These are phyloP conservation scores for Leptatherina wallacei DNA, from an alignment of 2,797 vertebrate genomes.

Conservation along the genomic window DNA sequence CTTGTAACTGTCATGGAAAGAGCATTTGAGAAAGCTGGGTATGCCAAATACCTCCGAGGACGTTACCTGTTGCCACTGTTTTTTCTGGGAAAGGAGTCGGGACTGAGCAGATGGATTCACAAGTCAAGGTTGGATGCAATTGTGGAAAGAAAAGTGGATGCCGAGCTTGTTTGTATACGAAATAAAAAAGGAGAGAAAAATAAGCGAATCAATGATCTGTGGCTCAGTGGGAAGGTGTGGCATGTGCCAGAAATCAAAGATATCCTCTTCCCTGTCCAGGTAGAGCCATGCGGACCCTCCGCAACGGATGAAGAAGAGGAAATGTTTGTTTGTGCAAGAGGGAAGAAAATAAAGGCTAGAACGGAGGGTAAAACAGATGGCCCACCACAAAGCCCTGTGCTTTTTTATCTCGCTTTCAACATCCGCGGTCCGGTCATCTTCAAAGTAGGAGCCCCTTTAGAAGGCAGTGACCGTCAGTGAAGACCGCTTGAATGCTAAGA, in stretches of 20 bases:
- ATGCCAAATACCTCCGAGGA: constrained; percentile 40
- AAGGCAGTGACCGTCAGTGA: neutral
- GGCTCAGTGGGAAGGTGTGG: constrained; percentile 28
- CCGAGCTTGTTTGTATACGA: accelerated
- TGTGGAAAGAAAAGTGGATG: neutral
- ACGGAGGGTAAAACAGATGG: accelerated
- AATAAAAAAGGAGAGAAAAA: accelerated
- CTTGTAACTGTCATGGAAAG: constrained; percentile 16
- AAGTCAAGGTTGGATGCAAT: constrained; percentile 46
- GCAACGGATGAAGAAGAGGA: accelerated
- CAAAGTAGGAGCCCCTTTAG: neutral
- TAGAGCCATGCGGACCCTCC: accelerated
- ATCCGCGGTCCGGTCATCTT: constrained; percentile 48
- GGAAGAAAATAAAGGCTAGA: neutral
- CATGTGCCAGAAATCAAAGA: constrained; percentile 12
- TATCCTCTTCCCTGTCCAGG: constrained; percentile 27
- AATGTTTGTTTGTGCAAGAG: constrained; percentile 3
- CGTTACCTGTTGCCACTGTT: constrained; percentile 54
- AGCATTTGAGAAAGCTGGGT: neutral
- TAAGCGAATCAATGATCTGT: neutral
- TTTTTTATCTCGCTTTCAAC: constrained; percentile 51
- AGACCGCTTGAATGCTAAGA: neutral
- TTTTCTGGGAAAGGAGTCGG: constrained; percentile 53
- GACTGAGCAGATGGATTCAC: constrained; percentile 58
- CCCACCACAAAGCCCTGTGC: accelerated